Evolutionary conservation across 2,113 vertebrate genomes (phyloP), one percentile per base, ranked within the genome.

Genomic region (Channa argus): DNA sequence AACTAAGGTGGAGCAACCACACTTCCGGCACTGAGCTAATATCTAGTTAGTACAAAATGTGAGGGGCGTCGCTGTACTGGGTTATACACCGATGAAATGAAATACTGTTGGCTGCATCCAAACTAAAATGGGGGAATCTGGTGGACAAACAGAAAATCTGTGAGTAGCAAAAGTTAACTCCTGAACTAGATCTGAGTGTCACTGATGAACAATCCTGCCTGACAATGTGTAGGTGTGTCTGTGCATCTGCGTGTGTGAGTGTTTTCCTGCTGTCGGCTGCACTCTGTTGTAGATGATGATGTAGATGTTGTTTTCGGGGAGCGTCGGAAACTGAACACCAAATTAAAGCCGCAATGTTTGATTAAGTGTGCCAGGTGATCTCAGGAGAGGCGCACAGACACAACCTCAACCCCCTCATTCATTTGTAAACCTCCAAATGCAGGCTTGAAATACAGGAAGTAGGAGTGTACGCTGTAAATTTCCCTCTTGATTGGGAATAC

Each of bases 311-410:
- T 89, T 92, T 85, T 88, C 76, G 38, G 46, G 65, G 79, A 76
- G 77, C 67, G 77, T 81, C 65, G 54, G 66, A 67, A 87, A 78
- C 78, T 71, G 74, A 91, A 89, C 74, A 51, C 84, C 87, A 94
- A 94, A 93, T 94, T 92, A 91, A 91, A 89, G 88, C 85, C 5
- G 80, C 77, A 6, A 86, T 88, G 89, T 92, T 93, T 92, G 89
- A 93, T 91, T 92, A 89, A 83, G 84, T 77, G 88, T 89, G 90
- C 90, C 89, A 90, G 90, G 92, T 92, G 91, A 93, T 93, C 92
- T 92, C 89, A 80, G 89, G 92, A 92, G 92, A 91, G 85, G 83
- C 56, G 44, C 58, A 63, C 82, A 90, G 84, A 92, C 87, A 86
- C 89, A 87, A 82, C 73, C 90, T 88, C 79, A 90, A 83, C 86